A percentile compares a stretch with the other conserved stretches of the same genome.
Evolutionary conservation across 2,888 invertebrate species (phyloP).

Genomic region (Unio delphinus): DNA sequence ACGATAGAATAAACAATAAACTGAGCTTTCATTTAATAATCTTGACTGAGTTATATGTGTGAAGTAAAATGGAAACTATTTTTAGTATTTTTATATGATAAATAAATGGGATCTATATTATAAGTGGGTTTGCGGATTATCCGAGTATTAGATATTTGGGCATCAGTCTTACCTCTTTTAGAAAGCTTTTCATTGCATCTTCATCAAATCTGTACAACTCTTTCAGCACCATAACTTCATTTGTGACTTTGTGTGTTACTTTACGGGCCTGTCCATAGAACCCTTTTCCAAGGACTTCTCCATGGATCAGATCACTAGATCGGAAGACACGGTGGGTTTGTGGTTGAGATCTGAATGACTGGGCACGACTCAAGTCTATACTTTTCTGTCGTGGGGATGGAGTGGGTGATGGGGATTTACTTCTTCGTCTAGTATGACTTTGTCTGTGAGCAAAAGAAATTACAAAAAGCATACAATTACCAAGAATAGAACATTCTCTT

Average conservation of each 20-base stretch:
- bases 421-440: slow-evolving; percentile 56
- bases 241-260: slow-evolving; percentile 90
- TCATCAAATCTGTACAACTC: slow-evolving; percentile 94
- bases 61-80: too few relatives aligned
- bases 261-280: slow-evolving; percentile 88
- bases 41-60: too few relatives aligned
- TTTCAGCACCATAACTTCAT: slow-evolving; percentile 95
- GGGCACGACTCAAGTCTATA: slow-evolving; percentile 81
- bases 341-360: slow-evolving; percentile 87
- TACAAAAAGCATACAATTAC: neutral
- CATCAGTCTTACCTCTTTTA: slow-evolving; percentile 84
- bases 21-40: too few relatives aligned
- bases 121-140: too few relatives aligned
- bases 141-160: neutral
- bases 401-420: slow-evolving; percentile 64
- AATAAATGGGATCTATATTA: too few relatives aligned
- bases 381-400: slow-evolving; percentile 55
- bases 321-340: slow-evolving; percentile 85
- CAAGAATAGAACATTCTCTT: too few relatives aligned
- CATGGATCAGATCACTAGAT: slow-evolving; percentile 88
- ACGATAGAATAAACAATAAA: too few relatives aligned
- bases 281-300: slow-evolving; percentile 75
- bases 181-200: slow-evolving; percentile 92
- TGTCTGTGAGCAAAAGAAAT: slow-evolving; percentile 34
- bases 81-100: too few relatives aligned